A percentile compares a stretch with the other conserved stretches of the same genome.
These are phyloP conservation scores for Pheosia gnoma DNA, from an alignment of 2,888 invertebrate species.

Conservation along the genomic window DNA sequence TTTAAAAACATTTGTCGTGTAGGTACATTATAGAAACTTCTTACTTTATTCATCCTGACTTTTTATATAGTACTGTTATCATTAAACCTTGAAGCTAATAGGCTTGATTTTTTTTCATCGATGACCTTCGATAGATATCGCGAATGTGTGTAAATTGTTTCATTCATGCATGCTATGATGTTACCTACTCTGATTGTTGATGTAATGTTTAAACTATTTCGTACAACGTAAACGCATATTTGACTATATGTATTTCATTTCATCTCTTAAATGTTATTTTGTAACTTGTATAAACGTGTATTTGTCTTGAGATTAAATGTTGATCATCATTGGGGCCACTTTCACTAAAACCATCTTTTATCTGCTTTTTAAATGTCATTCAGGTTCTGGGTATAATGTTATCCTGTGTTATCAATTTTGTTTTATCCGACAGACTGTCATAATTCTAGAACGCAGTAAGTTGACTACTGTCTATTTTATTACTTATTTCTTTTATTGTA, in stretches of 20 bases:
- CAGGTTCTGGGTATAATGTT: slow-evolving; percentile 39
- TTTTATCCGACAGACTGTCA: slow-evolving; percentile 39
- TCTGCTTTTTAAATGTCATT: slow-evolving; percentile 26
- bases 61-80: background rate
- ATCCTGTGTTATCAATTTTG: slow-evolving; percentile 36
- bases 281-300: background rate
- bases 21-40: background rate
- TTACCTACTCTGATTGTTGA: slow-evolving; percentile 1
- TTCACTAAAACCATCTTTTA: slow-evolving; percentile 12
- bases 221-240: slow-evolving; percentile 28
- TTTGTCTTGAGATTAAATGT: slow-evolving; percentile 4
- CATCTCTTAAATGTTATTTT: slow-evolving; percentile 4
- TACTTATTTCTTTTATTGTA: background rate
- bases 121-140: slow-evolving; percentile 25
- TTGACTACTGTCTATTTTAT: background rate
- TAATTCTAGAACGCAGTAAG: slow-evolving; percentile 3
- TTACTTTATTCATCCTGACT: background rate
- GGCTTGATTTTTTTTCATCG: slow-evolving; percentile 3
- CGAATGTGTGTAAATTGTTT: slow-evolving; percentile 28
- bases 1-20: background rate
- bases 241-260: slow-evolving; percentile 35
- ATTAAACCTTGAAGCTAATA: background rate
- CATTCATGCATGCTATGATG: slow-evolving; percentile 30
- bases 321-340: slow-evolving; percentile 5
- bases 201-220: background rate